Evolutionary conservation across 2,888 invertebrate genomes (phyloP), one percentile per base, ranked within the genome.

Genomic region (Xanthia togata): DNA sequence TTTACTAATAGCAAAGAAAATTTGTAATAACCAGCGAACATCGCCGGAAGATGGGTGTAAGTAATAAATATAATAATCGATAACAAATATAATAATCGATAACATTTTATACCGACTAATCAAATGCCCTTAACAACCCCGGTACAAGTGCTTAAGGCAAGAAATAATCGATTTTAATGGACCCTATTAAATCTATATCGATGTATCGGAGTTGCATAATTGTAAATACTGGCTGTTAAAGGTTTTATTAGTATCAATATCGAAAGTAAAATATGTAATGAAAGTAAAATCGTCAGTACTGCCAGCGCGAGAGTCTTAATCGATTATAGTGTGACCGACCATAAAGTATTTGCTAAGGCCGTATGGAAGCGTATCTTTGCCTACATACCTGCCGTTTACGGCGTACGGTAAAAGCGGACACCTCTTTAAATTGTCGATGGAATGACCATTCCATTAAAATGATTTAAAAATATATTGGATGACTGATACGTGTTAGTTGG

Each of bases 31-130:
- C 41, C 64, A 81, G 68, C 59, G 26, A 78, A 67, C 50, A 84
- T 78, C 81, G 68, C 73, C 89, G 84, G 76, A 85, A 88, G 83
- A 85, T 80, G 76, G 62, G 79, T 79, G 84, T 83, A 67, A 73
- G 72, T 81, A 84, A 85, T 90, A 88, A 87, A 80, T 77, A 70
- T n/a, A n/a, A n/a, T n/a, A n/a, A n/a, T n/a, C n/a, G n/a, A n/a
- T n/a, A n/a, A n/a, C n/a, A n/a, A n/a, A n/a, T n/a, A n/a, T 77
- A 86, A 82, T 79, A 83, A 78, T 70, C 78, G 79, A 85, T 88
- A 84, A 85, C 75, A 79, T 91, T 89, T 89, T 89, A 88, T 85
- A 80, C 85, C 87, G 64, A 84, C 73, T 86, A 88, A 89, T 90
- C 85, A 72, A 83, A 83, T 83, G 83, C 88, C 91, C 88, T 89